phyloP scores from a whole-genome alignment of 2,113 vertebrate species.

The Thinocorus orbignyianus region DNA sequence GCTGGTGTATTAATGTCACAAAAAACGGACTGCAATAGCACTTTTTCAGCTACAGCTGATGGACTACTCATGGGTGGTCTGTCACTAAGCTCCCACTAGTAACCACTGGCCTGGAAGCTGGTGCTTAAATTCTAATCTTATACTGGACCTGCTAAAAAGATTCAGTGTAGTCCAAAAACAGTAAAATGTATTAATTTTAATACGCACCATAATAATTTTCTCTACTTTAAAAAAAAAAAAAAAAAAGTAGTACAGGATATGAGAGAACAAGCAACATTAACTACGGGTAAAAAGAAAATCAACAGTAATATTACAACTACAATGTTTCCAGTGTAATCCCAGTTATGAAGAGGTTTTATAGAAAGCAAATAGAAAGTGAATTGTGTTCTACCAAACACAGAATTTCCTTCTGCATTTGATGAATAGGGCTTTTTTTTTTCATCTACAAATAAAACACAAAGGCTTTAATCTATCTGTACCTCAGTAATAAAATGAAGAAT shows the following conservation, averaged over 20 bases:
- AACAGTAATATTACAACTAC: not conserved
- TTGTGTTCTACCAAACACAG: not conserved
- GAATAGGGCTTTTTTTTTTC: too few relatives aligned
- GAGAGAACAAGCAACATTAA: not conserved
- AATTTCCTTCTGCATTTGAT: not conserved
- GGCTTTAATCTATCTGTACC: not conserved
- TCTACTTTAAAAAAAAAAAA: too few relatives aligned
- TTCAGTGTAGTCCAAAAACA: not conserved
- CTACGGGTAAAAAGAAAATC: not conserved
- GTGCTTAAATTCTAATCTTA: not conserved
- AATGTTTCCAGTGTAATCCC: not conserved
- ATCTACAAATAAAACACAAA: not conserved
- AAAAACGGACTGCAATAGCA: not conserved
- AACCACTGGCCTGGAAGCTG: not conserved
- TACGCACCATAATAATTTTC: not conserved
- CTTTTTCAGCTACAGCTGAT: not conserved
- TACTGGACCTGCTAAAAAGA: not conserved
- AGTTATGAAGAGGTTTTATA: not conserved
- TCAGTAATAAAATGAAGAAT: not conserved
- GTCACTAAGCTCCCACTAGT: not conserved
- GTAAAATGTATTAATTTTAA: not conserved
- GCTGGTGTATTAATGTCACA: not conserved
- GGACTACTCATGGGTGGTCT: not conserved
- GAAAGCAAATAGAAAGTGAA: not conserved
- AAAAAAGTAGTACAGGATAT: not conserved